Evolutionary conservation across 2,888 invertebrate genomes (phyloP).

Genomic region (Liposcelis brunnea): DNA sequence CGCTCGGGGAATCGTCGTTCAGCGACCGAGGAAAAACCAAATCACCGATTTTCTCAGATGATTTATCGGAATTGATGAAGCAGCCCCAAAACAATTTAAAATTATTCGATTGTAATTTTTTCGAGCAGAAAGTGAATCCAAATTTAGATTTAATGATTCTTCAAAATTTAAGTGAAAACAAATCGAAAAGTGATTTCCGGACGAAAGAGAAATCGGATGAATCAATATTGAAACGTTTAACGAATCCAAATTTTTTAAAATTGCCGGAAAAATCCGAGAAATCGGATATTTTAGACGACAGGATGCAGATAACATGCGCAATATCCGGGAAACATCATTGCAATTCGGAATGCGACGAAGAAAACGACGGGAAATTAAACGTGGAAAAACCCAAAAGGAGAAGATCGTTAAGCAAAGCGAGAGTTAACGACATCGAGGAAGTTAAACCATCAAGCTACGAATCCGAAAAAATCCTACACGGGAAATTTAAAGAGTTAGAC

Average conservation of each 20-base stretch:
- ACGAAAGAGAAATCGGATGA: conserved; percentile 1
- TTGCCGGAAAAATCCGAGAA: conserved; percentile 11
- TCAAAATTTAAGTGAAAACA: too few species aligned
- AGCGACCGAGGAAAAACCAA: too few species aligned
- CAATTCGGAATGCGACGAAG: conserved; percentile 53
- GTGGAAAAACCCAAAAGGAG: conserved; percentile 25
- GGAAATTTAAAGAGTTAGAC: conserved; percentile 10
- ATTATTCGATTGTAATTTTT: too few species aligned
- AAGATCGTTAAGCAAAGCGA: conserved; percentile 21
- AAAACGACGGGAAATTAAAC: conserved; percentile 23
- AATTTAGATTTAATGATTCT: too few species aligned
- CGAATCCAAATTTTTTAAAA: conserved; percentile 14
- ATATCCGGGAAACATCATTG: conserved; percentile 63
- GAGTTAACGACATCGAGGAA: conserved; percentile 18
- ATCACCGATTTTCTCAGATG: too few species aligned
- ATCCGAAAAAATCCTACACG: not conserved
- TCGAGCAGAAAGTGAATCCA: too few species aligned
- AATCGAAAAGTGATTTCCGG: too few species aligned
- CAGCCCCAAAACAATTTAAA: too few species aligned
- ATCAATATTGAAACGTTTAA: conserved; percentile 24
- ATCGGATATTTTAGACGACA: conserved; percentile 37
- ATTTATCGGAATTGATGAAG: too few species aligned
- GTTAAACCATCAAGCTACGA: conserved; percentile 14
- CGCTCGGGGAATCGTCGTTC: too few species aligned
- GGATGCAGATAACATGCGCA: conserved; percentile 52